phyloP scores from a whole-genome alignment of 53 echinoderm and acorn worm species.

The Hippasteria phrygiana region DNA sequence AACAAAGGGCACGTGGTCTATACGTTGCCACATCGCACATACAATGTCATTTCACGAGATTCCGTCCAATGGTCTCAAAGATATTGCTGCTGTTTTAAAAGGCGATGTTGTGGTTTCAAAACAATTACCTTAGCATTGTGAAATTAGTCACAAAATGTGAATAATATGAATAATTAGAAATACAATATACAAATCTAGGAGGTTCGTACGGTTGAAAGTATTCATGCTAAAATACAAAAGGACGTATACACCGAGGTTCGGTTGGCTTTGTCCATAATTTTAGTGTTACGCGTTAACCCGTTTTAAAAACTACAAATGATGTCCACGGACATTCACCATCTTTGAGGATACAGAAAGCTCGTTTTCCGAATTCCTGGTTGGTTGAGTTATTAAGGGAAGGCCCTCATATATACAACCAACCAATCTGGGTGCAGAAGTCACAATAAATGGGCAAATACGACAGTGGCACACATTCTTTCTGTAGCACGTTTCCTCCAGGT shows the following conservation, averaged over 20 bases:
- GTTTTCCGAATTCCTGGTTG: background rate
- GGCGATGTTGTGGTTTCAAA: background rate
- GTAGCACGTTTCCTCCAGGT: background rate
- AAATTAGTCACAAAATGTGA: no score
- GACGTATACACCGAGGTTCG: conserved; percentile 26
- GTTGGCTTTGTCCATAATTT: background rate
- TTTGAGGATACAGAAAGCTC: background rate
- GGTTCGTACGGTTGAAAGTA: conserved; percentile 41
- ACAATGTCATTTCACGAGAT: no score
- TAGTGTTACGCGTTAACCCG: background rate
- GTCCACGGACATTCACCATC: no score
- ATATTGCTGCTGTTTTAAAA: background rate
- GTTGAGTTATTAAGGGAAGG: background rate
- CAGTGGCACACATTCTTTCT: background rate
- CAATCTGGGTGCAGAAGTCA: background rate
- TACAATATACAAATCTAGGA: background rate
- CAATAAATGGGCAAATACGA: background rate
- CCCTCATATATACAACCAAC: background rate
- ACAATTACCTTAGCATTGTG: no score
- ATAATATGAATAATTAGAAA: no score
- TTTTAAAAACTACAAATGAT: background rate
- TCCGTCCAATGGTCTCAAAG: background rate
- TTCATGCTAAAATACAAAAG: background rate
- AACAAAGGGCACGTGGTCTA: background rate
- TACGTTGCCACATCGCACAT: background rate